Conservation (phyloP, 1,140 invertebrate genomes). For the Atta cephalotes region DNA sequence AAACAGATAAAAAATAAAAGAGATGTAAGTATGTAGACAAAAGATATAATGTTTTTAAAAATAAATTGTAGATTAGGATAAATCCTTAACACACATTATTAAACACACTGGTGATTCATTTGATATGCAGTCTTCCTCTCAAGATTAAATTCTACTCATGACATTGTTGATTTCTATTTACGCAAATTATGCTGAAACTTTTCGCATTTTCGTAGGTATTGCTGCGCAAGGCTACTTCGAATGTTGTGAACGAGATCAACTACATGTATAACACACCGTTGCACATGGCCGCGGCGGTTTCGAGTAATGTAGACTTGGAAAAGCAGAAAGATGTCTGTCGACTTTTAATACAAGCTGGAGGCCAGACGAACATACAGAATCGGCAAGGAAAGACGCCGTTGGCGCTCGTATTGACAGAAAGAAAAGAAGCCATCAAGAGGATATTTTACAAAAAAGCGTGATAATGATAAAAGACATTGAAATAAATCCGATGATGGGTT, state of each 20-base stretch:
- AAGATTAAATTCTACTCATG: background rate
- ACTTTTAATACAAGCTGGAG: slow-evolving; percentile 73
- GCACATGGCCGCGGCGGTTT: slow-evolving; percentile 71
- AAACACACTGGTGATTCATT: background rate
- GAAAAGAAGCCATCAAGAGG: slow-evolving; percentile 69
- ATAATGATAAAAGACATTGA: background rate
- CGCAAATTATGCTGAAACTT: background rate
- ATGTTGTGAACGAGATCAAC: slow-evolving; percentile 75
- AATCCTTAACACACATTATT: background rate
- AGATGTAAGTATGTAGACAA: background rate
- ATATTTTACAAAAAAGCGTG: slow-evolving; percentile 70
- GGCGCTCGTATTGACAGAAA: slow-evolving; percentile 66
- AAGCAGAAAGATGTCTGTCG: slow-evolving; percentile 75
- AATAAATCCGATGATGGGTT: slow-evolving; percentile 2
- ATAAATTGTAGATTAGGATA: background rate
- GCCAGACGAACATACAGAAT: slow-evolving; percentile 70
- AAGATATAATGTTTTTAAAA: background rate
- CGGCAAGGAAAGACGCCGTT: slow-evolving; percentile 74
- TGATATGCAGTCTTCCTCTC: background rate
- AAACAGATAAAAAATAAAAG: background rate
- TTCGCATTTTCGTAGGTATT: slow-evolving; percentile 66
- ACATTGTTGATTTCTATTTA: background rate
- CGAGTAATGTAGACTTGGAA: slow-evolving; percentile 65
- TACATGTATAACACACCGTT: slow-evolving; percentile 77
- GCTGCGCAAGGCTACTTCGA: slow-evolving; percentile 60